A percentile compares a stretch with the other conserved stretches of the same genome.
phyloP scores from a whole-genome alignment of 2,113 vertebrate species.

The Anoplopoma fimbria region DNA sequence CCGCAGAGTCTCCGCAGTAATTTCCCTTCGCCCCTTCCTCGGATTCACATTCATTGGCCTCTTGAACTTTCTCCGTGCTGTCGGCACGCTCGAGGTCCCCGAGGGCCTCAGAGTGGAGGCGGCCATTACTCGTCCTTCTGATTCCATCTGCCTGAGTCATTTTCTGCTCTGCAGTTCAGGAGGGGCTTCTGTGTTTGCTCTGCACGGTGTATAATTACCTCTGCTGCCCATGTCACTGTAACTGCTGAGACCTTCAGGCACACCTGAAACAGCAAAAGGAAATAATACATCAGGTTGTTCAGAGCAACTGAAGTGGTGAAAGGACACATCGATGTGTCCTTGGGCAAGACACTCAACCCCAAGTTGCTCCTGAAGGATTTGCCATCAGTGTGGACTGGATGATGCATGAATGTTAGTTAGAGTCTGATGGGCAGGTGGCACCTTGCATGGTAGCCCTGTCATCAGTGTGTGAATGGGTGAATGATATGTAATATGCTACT shows the following conservation, averaged over 20 bases:
- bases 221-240: conserved; percentile 63
- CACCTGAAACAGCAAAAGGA: conserved; percentile 12
- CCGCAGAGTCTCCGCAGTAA: neutral
- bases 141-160: conserved; percentile 76
- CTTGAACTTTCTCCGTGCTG: conserved; percentile 27
- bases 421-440: no score
- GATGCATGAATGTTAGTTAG: no score
- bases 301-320: neutral
- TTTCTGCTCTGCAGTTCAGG: conserved; percentile 30
- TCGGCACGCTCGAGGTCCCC: conserved; percentile 20
- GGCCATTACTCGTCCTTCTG: conserved; percentile 40
- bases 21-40: conserved; percentile 47
- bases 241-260: conserved; percentile 16
- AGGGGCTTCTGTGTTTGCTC: conserved; percentile 34
- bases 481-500: no score
- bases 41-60: conserved; percentile 35
- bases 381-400: no score
- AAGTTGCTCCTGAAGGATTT: no score
- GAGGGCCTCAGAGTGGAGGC: conserved; percentile 31
- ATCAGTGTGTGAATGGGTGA: no score
- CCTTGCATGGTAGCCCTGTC: no score
- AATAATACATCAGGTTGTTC: neutral
- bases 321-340: no score
- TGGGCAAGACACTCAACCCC: no score
- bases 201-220: conserved; percentile 25